Conservation (phyloP, 2,797 vertebrate genomes). For the Chrosomus eos region DNA sequence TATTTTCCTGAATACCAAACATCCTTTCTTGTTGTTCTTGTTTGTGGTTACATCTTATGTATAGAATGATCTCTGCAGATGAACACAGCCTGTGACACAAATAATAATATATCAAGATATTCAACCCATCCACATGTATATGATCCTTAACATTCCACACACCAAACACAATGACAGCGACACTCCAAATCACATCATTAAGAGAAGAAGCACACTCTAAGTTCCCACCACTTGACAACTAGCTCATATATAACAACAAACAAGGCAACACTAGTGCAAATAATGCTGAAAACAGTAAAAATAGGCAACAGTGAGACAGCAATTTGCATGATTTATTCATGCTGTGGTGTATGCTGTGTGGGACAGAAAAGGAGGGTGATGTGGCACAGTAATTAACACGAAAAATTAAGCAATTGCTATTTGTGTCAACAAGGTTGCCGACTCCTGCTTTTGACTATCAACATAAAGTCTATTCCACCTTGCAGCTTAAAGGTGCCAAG, state of each 20-base stretch:
- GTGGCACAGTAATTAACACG: conserved; percentile 22
- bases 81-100: not conserved
- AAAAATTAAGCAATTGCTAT: conserved; percentile 8
- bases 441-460: conserved; percentile 15
- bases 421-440: conserved; percentile 15
- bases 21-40: not conserved
- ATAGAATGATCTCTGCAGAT: not conserved
- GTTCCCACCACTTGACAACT: not conserved
- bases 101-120: not conserved
- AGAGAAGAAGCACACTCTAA: not conserved
- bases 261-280: not conserved
- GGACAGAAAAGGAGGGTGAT: not conserved
- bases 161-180: not conserved
- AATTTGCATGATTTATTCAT: conserved; percentile 41
- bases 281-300: conserved; percentile 25
- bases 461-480: conserved; percentile 1
- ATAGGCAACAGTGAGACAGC: conserved; percentile 22
- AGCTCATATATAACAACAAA: conserved; percentile 18
- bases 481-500: not conserved
- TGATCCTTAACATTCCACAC: not conserved
- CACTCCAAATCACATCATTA: not conserved
- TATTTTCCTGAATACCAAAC: not conserved
- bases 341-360: conserved; percentile 21
- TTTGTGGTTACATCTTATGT: not conserved
- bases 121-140: not conserved